Conservation (phyloP, 2,888 invertebrate species). For the Luperina nickerlii region DNA sequence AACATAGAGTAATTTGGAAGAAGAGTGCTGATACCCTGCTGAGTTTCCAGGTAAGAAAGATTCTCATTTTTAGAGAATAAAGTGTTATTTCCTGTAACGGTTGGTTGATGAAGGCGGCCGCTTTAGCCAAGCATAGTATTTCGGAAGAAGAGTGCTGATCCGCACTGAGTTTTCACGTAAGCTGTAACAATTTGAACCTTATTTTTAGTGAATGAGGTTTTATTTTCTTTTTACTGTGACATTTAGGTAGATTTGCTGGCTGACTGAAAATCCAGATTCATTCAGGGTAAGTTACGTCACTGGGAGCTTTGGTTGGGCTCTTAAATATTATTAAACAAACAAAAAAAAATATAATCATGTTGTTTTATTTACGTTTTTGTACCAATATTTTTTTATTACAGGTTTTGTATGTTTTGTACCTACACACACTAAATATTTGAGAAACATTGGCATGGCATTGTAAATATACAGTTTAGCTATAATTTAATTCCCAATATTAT, state of each 20-base stretch:
- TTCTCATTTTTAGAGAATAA: too few relatives aligned
- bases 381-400: not conserved
- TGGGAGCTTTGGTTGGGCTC: not conserved
- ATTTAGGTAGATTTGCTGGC: too few relatives aligned
- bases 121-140: slow-evolving; percentile 85
- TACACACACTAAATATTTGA: not conserved
- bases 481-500: slow-evolving; percentile 12
- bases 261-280: not conserved
- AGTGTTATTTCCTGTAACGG: slow-evolving; percentile 49
- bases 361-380: slow-evolving; percentile 20
- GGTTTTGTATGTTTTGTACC: too few relatives aligned
- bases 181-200: too few relatives aligned
- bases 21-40: slow-evolving; percentile 86
- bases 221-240: not conserved
- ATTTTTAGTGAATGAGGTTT: too few relatives aligned
- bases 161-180: slow-evolving; percentile 82
- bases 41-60: slow-evolving; percentile 83
- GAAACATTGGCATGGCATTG: not conserved
- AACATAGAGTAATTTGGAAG: slow-evolving; percentile 86
- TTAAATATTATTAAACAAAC: slow-evolving; percentile 32
- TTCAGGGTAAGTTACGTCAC: not conserved
- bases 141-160: slow-evolving; percentile 88
- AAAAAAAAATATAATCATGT: slow-evolving; percentile 12
- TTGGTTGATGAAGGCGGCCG: slow-evolving; percentile 74
- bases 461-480: not conserved